A percentile compares a stretch with the other conserved stretches of the same genome.
phyloP scores from a whole-genome alignment of 2,888 invertebrate genomes.

The Meta bourneti region DNA sequence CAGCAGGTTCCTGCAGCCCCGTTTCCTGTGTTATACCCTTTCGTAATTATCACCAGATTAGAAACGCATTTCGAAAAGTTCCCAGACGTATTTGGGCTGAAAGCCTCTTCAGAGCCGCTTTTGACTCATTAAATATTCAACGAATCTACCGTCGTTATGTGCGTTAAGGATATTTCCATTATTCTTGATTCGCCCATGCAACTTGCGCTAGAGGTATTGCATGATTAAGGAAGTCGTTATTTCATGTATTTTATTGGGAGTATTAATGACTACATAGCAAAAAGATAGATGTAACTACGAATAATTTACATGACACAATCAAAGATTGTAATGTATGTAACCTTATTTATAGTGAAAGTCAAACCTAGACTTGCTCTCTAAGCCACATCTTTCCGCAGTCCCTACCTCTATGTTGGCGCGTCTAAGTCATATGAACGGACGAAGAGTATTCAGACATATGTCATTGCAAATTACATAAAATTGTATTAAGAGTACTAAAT shows the following conservation, averaged over 20 bases:
- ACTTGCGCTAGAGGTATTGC: neutral
- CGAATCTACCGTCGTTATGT: neutral
- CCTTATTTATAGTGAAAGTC: no score
- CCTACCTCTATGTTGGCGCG: no score
- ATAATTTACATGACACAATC: no score
- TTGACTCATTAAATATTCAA: neutral
- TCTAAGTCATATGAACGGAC: no score
- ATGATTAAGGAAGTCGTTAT: neutral
- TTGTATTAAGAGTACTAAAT: no score
- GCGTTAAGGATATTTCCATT: neutral
- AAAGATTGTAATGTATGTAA: no score
- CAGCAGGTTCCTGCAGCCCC: neutral
- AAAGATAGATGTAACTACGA: no score
- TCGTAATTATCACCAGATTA: neutral
- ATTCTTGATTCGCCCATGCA: neutral
- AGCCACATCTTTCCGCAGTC: no score
- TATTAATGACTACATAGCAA: neutral
- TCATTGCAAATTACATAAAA: no score
- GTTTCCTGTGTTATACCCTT: neutral
- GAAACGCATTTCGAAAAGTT: neutral
- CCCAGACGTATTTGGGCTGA: neutral
- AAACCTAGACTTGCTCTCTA: no score
- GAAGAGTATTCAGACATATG: no score
- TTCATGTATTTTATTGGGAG: neutral
- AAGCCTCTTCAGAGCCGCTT: neutral